Percentiles rank a stretch among this genome's conserved stretches.
Conservation (phyloP, 2,113 vertebrate genomes). For the Apaloderma vittatum region DNA sequence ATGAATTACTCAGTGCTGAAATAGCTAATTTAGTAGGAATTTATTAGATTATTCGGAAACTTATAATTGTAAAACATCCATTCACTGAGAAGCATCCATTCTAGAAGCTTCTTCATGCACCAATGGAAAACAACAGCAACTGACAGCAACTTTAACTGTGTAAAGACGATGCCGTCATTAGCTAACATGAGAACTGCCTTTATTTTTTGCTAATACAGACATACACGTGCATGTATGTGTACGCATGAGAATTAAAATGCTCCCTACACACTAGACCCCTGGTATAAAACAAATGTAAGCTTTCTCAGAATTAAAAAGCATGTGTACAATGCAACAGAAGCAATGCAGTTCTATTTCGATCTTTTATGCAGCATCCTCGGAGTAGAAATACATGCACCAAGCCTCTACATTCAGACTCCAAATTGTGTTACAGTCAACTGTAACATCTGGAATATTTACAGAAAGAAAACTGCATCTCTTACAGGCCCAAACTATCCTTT, state of each 20-base stretch:
- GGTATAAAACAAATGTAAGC: not conserved
- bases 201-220: not conserved
- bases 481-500: not conserved
- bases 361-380: rapidly evolving
- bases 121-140: not conserved
- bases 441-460: not conserved
- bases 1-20: not conserved
- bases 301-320: not conserved
- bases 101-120: not conserved
- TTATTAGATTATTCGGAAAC: not conserved
- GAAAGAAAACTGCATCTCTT: not conserved
- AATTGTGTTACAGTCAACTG: rapidly evolving
- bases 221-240: rapidly evolving
- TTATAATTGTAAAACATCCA: not conserved
- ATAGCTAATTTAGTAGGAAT: not conserved
- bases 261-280: not conserved
- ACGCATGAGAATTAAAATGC: not conserved
- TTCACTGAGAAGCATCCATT: not conserved
- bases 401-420: not conserved
- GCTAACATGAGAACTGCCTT: not conserved
- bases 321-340: not conserved
- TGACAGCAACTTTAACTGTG: not conserved
- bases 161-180: not conserved
- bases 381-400: not conserved
- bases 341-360: not conserved